These are phyloP conservation scores for Pachycephala philippinensis DNA, from an alignment of 2,113 vertebrate species.

Conservation along the genomic window DNA sequence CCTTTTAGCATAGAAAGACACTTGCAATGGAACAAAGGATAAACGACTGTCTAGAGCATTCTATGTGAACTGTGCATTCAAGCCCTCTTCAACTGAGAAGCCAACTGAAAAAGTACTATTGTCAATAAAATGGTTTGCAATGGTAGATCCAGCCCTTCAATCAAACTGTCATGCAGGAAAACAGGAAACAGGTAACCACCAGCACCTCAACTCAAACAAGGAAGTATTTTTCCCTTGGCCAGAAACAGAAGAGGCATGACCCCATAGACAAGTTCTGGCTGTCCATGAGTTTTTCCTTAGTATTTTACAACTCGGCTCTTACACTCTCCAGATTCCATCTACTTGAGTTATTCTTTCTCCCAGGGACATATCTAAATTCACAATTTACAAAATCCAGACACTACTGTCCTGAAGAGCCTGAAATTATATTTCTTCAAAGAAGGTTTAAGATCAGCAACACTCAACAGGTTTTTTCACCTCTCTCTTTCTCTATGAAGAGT, in stretches of 20 bases:
- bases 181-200: not conserved
- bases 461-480: constrained; percentile 16
- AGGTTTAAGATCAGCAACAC: not conserved
- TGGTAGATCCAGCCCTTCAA: not conserved
- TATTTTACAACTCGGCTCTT: not conserved
- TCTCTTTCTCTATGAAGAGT: not conserved
- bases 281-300: not conserved
- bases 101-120: not conserved
- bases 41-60: not conserved
- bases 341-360: not conserved
- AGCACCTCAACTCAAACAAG: not conserved
- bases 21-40: not conserved
- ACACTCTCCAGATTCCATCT: not conserved
- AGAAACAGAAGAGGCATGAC: not conserved
- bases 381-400: not conserved
- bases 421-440: not conserved
- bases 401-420: not conserved
- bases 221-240: not conserved
- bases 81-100: not conserved
- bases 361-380: not conserved
- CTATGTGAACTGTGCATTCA: not conserved
- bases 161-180: not conserved
- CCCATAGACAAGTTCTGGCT: not conserved
- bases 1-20: not conserved
- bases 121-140: not conserved